phyloP scores from a whole-genome alignment of 2,888 invertebrate species.

The Cephonodes hylas region DNA sequence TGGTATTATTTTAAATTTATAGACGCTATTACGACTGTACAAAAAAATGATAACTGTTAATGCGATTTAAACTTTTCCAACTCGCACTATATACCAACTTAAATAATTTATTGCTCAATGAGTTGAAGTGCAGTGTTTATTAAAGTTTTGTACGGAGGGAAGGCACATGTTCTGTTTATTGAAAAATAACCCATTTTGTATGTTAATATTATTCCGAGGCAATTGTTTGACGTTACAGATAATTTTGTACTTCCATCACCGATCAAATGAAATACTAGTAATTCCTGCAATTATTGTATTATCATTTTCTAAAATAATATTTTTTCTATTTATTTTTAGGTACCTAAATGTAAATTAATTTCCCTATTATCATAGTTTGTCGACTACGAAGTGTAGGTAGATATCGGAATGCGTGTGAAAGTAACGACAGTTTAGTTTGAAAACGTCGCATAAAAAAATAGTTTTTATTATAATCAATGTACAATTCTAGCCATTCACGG shows the following conservation, averaged over 20 bases:
- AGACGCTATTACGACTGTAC: background rate
- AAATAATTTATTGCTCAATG: background rate
- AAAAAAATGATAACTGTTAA: background rate
- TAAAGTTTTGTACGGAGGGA: too few species aligned
- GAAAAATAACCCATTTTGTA: too few species aligned
- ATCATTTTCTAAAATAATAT: too few species aligned
- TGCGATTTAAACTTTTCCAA: background rate
- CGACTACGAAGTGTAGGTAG: background rate
- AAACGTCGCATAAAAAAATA: slow-evolving; percentile 31
- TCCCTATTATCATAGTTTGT: background rate
- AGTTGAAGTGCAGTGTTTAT: background rate
- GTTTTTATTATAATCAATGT: slow-evolving; percentile 69
- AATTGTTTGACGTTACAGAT: too few species aligned
- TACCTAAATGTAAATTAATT: too few species aligned
- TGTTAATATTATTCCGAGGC: too few species aligned
- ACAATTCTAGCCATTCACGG: slow-evolving; percentile 72
- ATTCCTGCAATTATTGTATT: too few species aligned
- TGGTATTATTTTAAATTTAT: too few species aligned
- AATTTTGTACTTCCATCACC: too few species aligned
- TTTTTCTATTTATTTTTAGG: too few species aligned
- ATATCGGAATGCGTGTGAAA: slow-evolving; percentile 17
- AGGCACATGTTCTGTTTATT: too few species aligned
- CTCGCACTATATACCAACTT: background rate
- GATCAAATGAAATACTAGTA: too few species aligned
- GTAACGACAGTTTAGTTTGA: slow-evolving; percentile 25